These are phyloP conservation scores for Odontomachus brunneus DNA, from an alignment of 1,140 invertebrate species.

Conservation along the genomic window DNA sequence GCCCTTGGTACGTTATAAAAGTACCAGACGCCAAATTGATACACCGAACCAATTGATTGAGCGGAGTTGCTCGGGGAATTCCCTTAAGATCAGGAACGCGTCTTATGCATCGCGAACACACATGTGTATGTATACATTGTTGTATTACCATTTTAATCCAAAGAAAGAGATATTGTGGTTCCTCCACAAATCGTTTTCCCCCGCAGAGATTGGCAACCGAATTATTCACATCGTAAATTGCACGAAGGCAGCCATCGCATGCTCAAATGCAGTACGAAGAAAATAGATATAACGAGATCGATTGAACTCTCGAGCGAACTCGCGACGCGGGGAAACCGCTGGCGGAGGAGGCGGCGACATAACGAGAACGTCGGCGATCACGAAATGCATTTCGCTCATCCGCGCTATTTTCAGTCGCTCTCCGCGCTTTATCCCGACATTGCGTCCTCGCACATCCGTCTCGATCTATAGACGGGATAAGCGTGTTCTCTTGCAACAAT, in stretches of 20 bases:
- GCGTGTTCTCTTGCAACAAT: constrained; percentile 41
- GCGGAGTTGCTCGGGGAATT: no score
- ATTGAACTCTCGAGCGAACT: neutral
- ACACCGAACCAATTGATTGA: no score
- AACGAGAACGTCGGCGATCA: constrained; percentile 12
- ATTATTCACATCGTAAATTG: neutral
- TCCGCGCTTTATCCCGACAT: neutral
- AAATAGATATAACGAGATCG: constrained; percentile 2
- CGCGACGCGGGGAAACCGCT: no score
- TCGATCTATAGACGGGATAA: constrained; percentile 57
- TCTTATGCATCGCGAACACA: no score
- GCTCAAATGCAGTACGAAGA: neutral
- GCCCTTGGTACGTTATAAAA: neutral
- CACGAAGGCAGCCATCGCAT: neutral
- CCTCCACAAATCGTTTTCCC: no score
- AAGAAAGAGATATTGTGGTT: neutral
- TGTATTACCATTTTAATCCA: neutral
- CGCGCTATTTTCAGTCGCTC: constrained; percentile 24
- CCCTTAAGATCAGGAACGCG: no score
- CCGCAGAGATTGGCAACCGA: neutral
- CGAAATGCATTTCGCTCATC: constrained; percentile 35
- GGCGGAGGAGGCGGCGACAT: neutral
- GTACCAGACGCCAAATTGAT: no score
- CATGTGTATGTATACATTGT: no score
- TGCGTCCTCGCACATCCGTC: constrained; percentile 49